Base-by-base conservation (phyloP, 2,113 vertebrate species). In the Heliornis fulica region DNA sequence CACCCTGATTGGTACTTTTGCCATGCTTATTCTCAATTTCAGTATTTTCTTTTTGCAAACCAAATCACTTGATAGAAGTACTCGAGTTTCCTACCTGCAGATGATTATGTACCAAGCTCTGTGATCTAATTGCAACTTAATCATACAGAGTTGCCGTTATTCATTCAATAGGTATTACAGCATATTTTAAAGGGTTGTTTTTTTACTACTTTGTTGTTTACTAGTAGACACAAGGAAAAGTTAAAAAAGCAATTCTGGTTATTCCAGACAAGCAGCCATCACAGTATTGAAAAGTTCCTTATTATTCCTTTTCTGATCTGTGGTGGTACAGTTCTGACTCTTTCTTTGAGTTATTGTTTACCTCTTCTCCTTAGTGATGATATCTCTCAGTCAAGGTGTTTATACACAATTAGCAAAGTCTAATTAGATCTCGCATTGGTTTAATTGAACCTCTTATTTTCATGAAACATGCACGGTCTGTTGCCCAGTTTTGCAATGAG, bases 111-210 rank as follows among this genome's bases (percentile, higher is more conserved):
- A 65, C 41, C 68, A 78, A 68, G 51, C 72, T 76, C 83, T 76
- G 57, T 76, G 57, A 76, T 90, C 54, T 93, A 85, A 96, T 86
- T 86, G 48, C 50, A 70, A 28, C 21, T 69, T 90, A 82, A 95
- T 95, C 95, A 88, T 46, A 76, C 59, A 59, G 78, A 91, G 45
- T 66, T 91, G 56, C 57, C 88, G 41, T 65, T 93, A 65, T 50
- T 93, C 7, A 74, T 80, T 68, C 61, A 57, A 53, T 77, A 70
- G 34, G 48, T 69, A 51, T 2, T n/a, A 38, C 1, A 69, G 31
- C 2, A 0, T 76, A 77, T n/a, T 80, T 83, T 48, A 80, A 93
- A 84, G 63, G 11, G 10, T 57, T 2, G 2, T 3, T 5, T 51
- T 78, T 45, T 43, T 15, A 53, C 38, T 82, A 18, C 45, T 63